Conservation (phyloP, 1,140 invertebrate genomes). For the Telenomus remus region DNA sequence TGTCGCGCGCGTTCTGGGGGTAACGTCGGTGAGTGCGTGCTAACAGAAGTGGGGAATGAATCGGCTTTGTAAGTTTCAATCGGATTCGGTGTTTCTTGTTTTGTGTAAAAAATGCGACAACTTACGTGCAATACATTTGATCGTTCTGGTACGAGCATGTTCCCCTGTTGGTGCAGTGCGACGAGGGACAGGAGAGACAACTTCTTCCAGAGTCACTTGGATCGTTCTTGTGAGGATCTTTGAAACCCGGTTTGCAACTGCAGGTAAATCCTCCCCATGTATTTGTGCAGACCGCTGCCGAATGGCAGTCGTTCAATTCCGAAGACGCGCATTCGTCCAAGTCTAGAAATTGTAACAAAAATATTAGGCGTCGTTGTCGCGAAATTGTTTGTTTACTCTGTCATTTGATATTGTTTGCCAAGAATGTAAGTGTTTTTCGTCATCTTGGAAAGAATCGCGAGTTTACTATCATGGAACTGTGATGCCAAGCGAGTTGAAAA, state of each 20-base stretch:
- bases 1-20: no score
- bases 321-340: slow-evolving; percentile 90
- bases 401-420: no score
- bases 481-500: no score
- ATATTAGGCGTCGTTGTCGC: no score
- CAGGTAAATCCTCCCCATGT: slow-evolving; percentile 93
- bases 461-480: no score
- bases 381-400: no score
- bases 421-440: no score
- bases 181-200: slow-evolving; percentile 85
- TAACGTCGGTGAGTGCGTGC: no score
- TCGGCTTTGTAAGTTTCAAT: no score
- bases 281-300: slow-evolving; percentile 90
- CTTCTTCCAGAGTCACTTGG: slow-evolving; percentile 81
- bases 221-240: slow-evolving; percentile 82
- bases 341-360: slow-evolving; percentile 76
- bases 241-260: slow-evolving; percentile 85
- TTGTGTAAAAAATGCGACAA: slow-evolving; percentile 3
- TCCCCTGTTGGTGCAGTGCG: slow-evolving; percentile 89
- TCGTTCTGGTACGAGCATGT: slow-evolving; percentile 84
- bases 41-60: no score
- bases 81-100: no score
- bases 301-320: slow-evolving; percentile 94
- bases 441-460: no score
- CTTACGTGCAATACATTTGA: slow-evolving; percentile 88